Base-by-base conservation (phyloP, 1,140 invertebrate species). In the Nebria ingens region DNA sequence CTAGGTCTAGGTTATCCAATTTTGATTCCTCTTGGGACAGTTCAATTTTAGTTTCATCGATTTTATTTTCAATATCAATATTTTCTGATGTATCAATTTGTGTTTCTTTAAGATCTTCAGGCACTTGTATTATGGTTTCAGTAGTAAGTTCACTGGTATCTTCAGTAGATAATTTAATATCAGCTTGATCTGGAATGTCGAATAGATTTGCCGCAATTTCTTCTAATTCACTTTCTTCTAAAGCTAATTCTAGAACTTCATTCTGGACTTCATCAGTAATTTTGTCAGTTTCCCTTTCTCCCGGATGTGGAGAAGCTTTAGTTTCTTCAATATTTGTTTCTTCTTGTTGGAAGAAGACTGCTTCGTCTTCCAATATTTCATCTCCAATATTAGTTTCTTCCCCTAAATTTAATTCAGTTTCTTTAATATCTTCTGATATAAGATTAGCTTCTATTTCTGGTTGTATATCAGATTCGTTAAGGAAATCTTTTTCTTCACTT, bases 321-420 rank as follows among this genome's bases (percentile, higher is more conserved):
- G 25, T 45, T 17, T 45, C 40, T 17, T 45, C 9, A 17, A 29
- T 13, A 45, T 9, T 45, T 45, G 6, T 45, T 45, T 45, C 40
- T 45, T 45, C 9, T 11, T 45, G 25, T 9, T 34, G 19, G n/a
- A 34, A 20, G n/a, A 20, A 17, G 15, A 20, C 22, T 13, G n/a
- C 40, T 21, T 53, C 56, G 51, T 17, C 23, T 52, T 15, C 52
- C 42, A 13, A 21, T 21, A 21, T 53, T 29, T 40, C 21, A 38
- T 2, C 25, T 53, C 25, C 25, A 34, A 9, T 34, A 9, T 34
- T n/a, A 6, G 6, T 34, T n/a, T 34, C n/a, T n/a, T 34, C 25
- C n/a, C 6, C 25, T 34, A 9, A 9, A 34, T 34, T 34, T 34
- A 34, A 34, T 34, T 34, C 25, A 34, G 25, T n/a, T 34, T 9